Evolutionary conservation across 2,113 vertebrate species (phyloP), one percentile per base, ranked within the genome.

Genomic region (Pelecanoides urinatrix): DNA sequence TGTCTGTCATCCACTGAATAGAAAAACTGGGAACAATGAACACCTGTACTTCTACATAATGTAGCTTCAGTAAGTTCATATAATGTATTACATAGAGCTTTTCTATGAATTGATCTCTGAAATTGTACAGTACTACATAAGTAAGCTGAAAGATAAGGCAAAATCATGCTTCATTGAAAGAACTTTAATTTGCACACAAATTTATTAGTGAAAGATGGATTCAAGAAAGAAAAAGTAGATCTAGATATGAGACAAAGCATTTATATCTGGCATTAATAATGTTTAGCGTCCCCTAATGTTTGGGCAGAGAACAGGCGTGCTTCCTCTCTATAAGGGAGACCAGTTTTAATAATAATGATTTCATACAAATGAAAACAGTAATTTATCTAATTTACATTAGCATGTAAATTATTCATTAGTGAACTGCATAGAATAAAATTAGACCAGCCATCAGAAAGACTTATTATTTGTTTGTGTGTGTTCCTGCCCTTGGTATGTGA

Each of bases 381-480:
- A 97, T 94, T 95, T 80, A 89, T 85, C 94, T 93, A 94, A 96
- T 93, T 96, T 97, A 88, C 84, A 89, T 93, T 87, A 84, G 40
- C 47, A 91, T 95, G 85, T 96, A 96, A 95, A 97, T 96, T 96
- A 96, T 96, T 97, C 93, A 97, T 96, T 93, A 94, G 53, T 4
- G 17, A 81, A 94, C 86, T 50, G 68, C 73, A 82, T 32, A 63
- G 88, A 92, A 91, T 95, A 85, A 93, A 94, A 96, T 96, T 86
- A 92, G 86, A 80, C 83, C 94, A 90, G 76, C 94, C 82, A 79
- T 56, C 3, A 1, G 75, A 92, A 92, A 58, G 88, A 40, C 23
- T 89, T 85, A 42, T 65, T 84, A 81, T 77, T 93, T 83, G 77
- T 71, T 83, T 79, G 23, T 38, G 47, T 49, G 65, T 87, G 67